A percentile compares a stretch with the other conserved stretches of the same genome.
Conservation (phyloP, 1,140 invertebrate species). For the Helicoverpa zea region DNA sequence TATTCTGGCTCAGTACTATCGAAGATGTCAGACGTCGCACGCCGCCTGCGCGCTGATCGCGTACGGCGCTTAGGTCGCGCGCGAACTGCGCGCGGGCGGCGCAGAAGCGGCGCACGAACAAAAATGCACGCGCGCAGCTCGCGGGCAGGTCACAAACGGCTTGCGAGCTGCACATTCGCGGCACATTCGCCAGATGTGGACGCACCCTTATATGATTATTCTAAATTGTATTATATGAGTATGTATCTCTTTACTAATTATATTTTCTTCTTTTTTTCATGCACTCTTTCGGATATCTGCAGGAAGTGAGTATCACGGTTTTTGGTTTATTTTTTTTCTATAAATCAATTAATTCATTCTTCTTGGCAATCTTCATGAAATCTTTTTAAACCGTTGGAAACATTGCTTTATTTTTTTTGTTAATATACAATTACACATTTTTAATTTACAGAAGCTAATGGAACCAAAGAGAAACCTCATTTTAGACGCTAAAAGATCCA, state of each 20-base stretch:
- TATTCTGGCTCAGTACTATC: no score
- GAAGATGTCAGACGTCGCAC: no score
- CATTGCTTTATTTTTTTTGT: background rate
- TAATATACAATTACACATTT: background rate
- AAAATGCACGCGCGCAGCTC: no score
- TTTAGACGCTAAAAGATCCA: conserved; percentile 98
- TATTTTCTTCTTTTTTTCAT: conserved; percentile 54
- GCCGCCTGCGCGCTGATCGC: no score
- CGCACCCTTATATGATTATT: no score
- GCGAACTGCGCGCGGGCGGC: no score
- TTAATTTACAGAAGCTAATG: conserved; percentile 93
- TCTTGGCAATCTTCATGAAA: background rate
- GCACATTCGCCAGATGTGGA: no score
- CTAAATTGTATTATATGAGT: background rate
- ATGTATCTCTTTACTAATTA: background rate
- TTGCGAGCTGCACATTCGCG: no score
- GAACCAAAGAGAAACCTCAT: conserved; percentile 98
- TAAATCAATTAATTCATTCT: background rate
- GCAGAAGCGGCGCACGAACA: no score
- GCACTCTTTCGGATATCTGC: conserved; percentile 15
- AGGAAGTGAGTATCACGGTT: conserved; percentile 66
- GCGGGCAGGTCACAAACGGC: no score
- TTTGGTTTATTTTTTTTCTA: conserved; percentile 7
- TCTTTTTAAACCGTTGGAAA: no score
- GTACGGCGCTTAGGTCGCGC: no score